Conservation (phyloP, 2,113 vertebrate genomes). For the rat (Rattus norvegicus) region DNA sequence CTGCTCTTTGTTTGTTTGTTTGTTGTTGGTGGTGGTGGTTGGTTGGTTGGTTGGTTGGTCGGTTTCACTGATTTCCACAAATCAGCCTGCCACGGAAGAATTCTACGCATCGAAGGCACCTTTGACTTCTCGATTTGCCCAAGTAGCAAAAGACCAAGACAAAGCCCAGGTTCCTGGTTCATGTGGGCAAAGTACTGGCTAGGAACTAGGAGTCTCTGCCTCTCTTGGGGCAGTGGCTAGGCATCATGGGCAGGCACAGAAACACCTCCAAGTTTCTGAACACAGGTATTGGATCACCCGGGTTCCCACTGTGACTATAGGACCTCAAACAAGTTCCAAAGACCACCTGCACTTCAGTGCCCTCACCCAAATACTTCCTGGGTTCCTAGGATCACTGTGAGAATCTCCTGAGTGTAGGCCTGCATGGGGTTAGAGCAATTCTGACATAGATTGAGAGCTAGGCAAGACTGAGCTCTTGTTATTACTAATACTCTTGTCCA, state of each 20-base stretch:
- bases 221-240: not conserved
- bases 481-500: slow-evolving; percentile 23
- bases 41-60: not conserved
- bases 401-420: not conserved
- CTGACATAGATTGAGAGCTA: slow-evolving; percentile 1
- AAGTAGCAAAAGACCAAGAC: not conserved
- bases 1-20: not conserved
- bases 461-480: not conserved
- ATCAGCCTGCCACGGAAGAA: not conserved
- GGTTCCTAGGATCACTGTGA: not conserved
- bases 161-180: not conserved
- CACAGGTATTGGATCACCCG: not conserved
- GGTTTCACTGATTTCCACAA: not conserved
- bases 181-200: not conserved
- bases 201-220: too few relatives aligned
- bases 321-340: not conserved
- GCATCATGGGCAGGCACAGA: not conserved
- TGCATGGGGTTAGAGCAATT: not conserved
- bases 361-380: not conserved
- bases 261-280: not conserved
- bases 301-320: not conserved
- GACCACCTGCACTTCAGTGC: not conserved
- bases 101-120: not conserved
- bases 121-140: slow-evolving; percentile 27
- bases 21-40: not conserved